phyloP scores from a whole-genome alignment of 2,797 vertebrate genomes.

The Coregonus suidteri region DNA sequence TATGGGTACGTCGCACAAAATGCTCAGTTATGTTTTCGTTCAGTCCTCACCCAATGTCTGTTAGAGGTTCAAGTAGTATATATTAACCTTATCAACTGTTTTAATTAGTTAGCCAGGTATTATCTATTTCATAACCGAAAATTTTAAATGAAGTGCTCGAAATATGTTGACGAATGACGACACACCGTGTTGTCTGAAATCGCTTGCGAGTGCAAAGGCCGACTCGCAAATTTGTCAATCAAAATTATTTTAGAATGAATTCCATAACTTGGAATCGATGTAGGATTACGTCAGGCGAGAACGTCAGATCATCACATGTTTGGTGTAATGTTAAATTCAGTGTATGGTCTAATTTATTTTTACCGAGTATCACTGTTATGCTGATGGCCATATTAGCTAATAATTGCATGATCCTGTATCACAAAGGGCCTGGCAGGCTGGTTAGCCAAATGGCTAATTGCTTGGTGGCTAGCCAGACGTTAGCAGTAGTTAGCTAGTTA shows the following conservation, averaged over 20 bases:
- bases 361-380: constrained; percentile 10
- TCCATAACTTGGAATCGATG: not conserved
- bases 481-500: constrained; percentile 11
- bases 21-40: constrained; percentile 24
- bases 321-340: not conserved
- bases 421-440: constrained; percentile 71
- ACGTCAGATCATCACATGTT: not conserved
- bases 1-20: constrained; percentile 57
- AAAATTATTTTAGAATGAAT: not conserved
- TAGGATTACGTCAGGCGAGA: not conserved
- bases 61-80: not conserved
- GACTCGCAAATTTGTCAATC: constrained; percentile 9
- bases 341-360: not conserved
- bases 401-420: constrained; percentile 74
- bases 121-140: not conserved
- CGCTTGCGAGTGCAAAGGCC: constrained; percentile 6
- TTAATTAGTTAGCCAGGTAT: not conserved
- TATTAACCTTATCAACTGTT: not conserved
- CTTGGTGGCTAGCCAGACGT: constrained; percentile 5
- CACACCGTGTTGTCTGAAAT: constrained; percentile 4
- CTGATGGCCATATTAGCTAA: constrained; percentile 61
- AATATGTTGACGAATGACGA: not conserved
- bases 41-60: constrained; percentile 20
- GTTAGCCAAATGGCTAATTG: constrained; percentile 59
- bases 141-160: not conserved